phyloP scores from a whole-genome alignment of 2,888 invertebrate genomes.

The Sycophila texana region DNA sequence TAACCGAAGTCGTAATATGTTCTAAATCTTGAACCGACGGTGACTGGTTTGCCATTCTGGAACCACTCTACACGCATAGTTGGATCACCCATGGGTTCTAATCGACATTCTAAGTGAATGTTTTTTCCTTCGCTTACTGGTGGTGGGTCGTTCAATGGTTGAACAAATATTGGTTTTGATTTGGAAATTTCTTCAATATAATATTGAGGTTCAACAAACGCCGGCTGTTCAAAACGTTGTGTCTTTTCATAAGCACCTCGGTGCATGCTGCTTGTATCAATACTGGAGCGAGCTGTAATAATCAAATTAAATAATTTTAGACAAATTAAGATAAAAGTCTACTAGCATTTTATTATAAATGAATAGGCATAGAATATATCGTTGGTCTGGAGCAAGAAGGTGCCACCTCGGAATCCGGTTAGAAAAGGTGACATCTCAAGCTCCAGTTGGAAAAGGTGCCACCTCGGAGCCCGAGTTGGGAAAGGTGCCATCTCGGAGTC shows the following conservation, averaged over 20 bases:
- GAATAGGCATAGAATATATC: not conserved
- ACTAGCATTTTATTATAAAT: not conserved
- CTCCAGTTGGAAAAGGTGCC: too few relatives aligned
- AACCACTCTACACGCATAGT: conserved; percentile 97
- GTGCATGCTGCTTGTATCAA: conserved; percentile 94
- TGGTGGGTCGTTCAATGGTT: conserved; percentile 91
- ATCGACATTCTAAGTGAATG: conserved; percentile 92
- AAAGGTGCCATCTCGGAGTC: too few relatives aligned
- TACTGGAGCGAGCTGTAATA: conserved; percentile 86
- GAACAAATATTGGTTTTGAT: conserved; percentile 95
- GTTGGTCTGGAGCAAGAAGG: too few relatives aligned
- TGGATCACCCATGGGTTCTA: conserved; percentile 97
- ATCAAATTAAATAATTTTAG: conserved; percentile 8
- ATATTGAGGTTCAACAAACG: conserved; percentile 91
- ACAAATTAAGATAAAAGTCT: not conserved
- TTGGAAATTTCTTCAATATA: conserved; percentile 94
- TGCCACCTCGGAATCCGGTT: too few relatives aligned
- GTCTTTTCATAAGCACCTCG: conserved; percentile 91
- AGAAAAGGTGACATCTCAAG: too few relatives aligned
- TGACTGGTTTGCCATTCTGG: conserved; percentile 92
- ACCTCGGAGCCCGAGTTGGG: too few relatives aligned
- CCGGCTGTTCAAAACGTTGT: conserved; percentile 88
- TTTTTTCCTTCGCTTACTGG: conserved; percentile 92
- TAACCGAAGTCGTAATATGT: conserved; percentile 98
- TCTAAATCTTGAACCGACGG: conserved; percentile 93